phyloP scores from a whole-genome alignment of 2,797 vertebrate genomes.

The Phrynocephalus guinanensis region DNA sequence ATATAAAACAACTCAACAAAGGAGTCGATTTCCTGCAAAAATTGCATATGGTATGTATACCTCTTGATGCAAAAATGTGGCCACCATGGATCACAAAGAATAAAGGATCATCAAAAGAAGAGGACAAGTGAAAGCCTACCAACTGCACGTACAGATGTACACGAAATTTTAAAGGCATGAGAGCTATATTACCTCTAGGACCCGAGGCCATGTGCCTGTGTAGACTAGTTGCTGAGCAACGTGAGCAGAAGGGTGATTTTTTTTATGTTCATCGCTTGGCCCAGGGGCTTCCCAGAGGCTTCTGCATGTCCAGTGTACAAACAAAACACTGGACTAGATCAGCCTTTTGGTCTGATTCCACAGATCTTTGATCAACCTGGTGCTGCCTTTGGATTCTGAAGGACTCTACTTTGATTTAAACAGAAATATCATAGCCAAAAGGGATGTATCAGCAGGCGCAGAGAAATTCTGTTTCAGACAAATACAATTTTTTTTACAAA shows the following conservation, averaged over 20 bases:
- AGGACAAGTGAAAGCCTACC: background rate
- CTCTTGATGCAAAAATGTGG: no score
- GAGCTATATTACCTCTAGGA: background rate
- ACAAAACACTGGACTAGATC: background rate
- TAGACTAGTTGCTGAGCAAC: background rate
- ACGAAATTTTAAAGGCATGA: background rate
- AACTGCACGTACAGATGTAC: background rate
- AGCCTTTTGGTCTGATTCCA: background rate
- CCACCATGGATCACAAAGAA: background rate
- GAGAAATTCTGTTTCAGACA: background rate
- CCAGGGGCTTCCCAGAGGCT: background rate
- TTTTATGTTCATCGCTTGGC: background rate
- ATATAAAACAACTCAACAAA: no score
- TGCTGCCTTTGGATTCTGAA: no score
- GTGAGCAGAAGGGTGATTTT: background rate
- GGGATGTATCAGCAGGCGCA: background rate
- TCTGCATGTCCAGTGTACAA: background rate
- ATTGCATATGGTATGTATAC: no score
- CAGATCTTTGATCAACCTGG: background rate
- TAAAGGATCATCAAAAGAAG: background rate
- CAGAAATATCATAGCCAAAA: background rate
- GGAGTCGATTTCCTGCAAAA: no score
- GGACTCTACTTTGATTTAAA: background rate
- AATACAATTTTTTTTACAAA: background rate
- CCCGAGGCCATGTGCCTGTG: background rate